A percentile compares a stretch with the other conserved stretches of the same genome.
Evolutionary conservation across 2,888 invertebrate genomes (phyloP).

Genomic region (Lymantria dispar): DNA sequence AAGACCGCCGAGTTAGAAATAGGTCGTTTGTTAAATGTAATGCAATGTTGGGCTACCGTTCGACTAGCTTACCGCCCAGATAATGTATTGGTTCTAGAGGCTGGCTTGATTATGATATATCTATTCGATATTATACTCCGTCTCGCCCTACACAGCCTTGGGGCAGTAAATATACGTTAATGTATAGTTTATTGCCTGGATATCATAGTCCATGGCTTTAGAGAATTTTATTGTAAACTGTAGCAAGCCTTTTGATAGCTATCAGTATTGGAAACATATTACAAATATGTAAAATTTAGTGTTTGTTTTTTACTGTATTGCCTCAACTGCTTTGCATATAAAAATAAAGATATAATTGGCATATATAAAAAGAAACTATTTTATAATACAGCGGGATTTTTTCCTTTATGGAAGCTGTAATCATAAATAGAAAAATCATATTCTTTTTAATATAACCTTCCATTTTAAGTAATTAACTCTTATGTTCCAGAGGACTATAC

Average conservation of each 20-base stretch:
- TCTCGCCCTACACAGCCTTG: constrained; percentile 29
- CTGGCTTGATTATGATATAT: constrained; percentile 54
- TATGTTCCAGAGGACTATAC: too few relatives aligned
- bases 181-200: constrained; percentile 37
- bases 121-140: constrained; percentile 35
- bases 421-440: too few relatives aligned
- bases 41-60: constrained; percentile 45
- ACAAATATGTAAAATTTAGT: too few relatives aligned
- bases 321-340: too few relatives aligned
- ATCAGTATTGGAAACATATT: not conserved
- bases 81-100: constrained; percentile 50
- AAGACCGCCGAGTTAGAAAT: constrained; percentile 39
- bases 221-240: constrained; percentile 37
- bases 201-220: constrained; percentile 35
- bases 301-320: too few relatives aligned
- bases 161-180: constrained; percentile 38
- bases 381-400: too few relatives aligned
- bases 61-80: constrained; percentile 31
- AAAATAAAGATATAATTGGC: too few relatives aligned
- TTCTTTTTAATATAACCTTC: too few relatives aligned
- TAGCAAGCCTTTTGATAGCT: constrained; percentile 20
- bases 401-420: too few relatives aligned
- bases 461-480: too few relatives aligned
- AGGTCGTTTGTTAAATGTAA: constrained; percentile 43
- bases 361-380: too few relatives aligned